Evolutionary conservation across 2,113 vertebrate genomes (phyloP), one percentile per base, ranked within the genome.

Genomic region (Myotis brandtii): DNA sequence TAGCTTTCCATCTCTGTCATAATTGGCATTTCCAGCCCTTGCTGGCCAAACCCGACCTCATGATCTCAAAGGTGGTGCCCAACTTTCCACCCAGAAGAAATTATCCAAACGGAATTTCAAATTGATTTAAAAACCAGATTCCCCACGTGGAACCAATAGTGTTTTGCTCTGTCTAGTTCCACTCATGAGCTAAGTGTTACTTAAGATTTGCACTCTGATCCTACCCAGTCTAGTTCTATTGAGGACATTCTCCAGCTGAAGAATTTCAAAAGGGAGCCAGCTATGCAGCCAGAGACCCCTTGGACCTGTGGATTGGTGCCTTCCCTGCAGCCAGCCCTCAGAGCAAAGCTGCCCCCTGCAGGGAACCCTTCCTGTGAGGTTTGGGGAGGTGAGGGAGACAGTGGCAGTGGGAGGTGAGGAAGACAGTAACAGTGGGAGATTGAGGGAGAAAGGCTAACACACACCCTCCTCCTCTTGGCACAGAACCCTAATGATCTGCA

Each of bases 111-210:
- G 52, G 56, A 82, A 87, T 96, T 94, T 91, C 66, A 27, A 52
- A 59, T 43, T 92, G 89, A 96, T 95, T 83, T 70, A 46, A 89
- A 96, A 89, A 80, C 83, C 95, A 95, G 80, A 96, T 83, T 94
- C 75, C 54, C 88, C 91, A 86, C 62, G 14, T 48, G 79, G 89
- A 94, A 66, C 43, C 89, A 75, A 62, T 5, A 43, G 56, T 12
- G 14, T 87, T 75, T 73, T n/a, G 66, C 83, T 89, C 89, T 34
- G 79, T 93, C 95, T 93, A 89, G 79, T 72, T 93, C 86, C 84
- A 70, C 80, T 46, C 75, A 80, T 91, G 97, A 96, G 96, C 95
- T 97, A 91, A 96, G 95, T 96, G 97, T 97, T 79, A 70, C 91
- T 91, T 91, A 54, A 89, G 84, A 52, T 76, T 59, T 52, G 85